Conservation (phyloP, 2,113 vertebrate species). For the Dinomys branickii region DNA sequence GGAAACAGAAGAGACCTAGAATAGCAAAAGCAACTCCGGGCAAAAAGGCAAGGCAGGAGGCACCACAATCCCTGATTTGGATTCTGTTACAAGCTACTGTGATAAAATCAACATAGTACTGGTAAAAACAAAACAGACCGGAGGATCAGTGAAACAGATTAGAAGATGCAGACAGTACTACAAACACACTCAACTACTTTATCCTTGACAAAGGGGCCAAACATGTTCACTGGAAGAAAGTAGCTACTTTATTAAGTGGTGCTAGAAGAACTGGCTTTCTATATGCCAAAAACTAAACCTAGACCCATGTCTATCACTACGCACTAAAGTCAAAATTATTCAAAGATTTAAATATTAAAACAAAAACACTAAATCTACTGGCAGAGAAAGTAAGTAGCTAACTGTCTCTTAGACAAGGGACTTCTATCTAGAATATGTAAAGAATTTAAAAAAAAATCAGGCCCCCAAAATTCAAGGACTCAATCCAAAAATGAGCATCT, state of each 20-base stretch:
- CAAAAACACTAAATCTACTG: background rate
- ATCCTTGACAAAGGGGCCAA: background rate
- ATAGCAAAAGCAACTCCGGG: background rate
- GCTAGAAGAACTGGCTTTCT: background rate
- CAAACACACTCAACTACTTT: background rate
- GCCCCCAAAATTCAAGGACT: background rate
- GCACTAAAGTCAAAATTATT: background rate
- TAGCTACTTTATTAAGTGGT: background rate
- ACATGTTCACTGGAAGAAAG: background rate
- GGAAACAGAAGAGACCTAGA: background rate
- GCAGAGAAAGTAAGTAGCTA: background rate
- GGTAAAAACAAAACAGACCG: background rate
- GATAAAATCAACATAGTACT: background rate
- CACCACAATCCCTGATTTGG: background rate
- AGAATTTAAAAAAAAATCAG: background rate
- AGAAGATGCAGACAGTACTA: background rate
- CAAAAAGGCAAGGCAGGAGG: background rate
- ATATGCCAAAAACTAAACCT: background rate
- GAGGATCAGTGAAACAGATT: background rate
- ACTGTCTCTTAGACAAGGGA: background rate
- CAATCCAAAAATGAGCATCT: background rate
- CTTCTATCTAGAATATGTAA: background rate
- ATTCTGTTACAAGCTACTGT: background rate
- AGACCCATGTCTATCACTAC: background rate
- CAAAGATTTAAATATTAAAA: background rate